Conservation (phyloP, 2,113 vertebrate species). For the Axis porcinus region DNA sequence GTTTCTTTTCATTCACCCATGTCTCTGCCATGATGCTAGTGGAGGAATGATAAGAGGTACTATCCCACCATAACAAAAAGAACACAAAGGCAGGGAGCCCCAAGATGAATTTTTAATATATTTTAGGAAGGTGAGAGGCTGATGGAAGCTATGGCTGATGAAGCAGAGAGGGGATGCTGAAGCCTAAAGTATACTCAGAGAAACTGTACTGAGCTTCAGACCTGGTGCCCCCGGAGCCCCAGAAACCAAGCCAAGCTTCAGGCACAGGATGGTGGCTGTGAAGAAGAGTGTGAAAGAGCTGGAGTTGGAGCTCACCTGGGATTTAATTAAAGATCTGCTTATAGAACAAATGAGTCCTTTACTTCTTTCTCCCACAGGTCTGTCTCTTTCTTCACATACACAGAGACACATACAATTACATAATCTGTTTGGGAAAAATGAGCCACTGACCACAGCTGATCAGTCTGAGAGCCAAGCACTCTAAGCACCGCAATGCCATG, state of each 20-base stretch:
- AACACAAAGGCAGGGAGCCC: neutral
- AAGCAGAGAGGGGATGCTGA: neutral
- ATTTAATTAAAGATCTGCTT: neutral
- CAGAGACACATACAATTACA: neutral
- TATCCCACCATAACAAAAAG: neutral
- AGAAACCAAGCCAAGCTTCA: neutral
- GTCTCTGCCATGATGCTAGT: neutral
- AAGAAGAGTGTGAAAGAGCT: neutral
- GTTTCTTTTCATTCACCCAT: neutral
- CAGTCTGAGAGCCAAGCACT: neutral
- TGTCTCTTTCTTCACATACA: neutral
- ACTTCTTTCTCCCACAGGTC: neutral
- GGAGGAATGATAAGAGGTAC: neutral
- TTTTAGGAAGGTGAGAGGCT: neutral
- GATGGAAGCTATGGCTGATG: neutral
- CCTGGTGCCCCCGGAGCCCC: neutral
- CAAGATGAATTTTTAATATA: neutral
- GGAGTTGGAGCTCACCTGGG: neutral
- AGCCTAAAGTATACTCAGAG: neutral
- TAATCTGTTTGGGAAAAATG: neutral
- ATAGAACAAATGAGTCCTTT: neutral
- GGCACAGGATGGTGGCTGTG: neutral
- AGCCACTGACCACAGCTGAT: neutral
- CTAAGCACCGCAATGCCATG: neutral
- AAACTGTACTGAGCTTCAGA: accelerated